A percentile compares a stretch with the other conserved stretches of the same genome.
These are phyloP conservation scores for Caenorhabditis wallacei DNA, from an alignment of 2,888 invertebrate species.

Conservation along the genomic window DNA sequence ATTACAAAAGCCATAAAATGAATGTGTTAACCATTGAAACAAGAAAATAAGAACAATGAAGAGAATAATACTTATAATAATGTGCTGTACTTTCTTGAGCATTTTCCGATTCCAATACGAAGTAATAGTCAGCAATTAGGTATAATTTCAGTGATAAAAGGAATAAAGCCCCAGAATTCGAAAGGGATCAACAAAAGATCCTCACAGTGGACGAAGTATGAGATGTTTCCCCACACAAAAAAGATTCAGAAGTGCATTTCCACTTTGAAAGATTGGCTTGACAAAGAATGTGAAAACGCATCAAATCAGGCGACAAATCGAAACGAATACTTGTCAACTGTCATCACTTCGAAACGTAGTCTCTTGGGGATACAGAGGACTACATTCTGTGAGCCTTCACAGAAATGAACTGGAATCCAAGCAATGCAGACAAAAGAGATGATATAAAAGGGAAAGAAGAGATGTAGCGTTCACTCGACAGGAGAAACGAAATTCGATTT, in stretches of 20 bases:
- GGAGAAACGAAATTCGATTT: slow-evolving; percentile 49
- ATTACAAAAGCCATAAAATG: slow-evolving; percentile 23
- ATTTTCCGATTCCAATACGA: not conserved
- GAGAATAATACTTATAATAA: too few species aligned
- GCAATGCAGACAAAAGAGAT: not conserved
- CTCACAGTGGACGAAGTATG: too few species aligned
- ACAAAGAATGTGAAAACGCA: slow-evolving; percentile 12
- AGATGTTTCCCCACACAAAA: not conserved
- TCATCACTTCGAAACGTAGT: slow-evolving; percentile 45
- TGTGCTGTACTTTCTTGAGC: not conserved
- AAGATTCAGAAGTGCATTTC: slow-evolving; percentile 2
- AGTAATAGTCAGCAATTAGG: not conserved
- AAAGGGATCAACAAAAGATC: too few species aligned
- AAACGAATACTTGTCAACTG: slow-evolving; percentile 53
- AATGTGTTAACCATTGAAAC: slow-evolving; percentile 5
- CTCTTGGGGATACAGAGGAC: slow-evolving; percentile 39
- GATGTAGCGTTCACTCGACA: slow-evolving; percentile 32
- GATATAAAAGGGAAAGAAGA: slow-evolving; percentile 7
- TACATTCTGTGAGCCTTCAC: not conserved
- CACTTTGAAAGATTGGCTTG: slow-evolving; percentile 2
- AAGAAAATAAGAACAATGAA: too few species aligned
- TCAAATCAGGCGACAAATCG: slow-evolving; percentile 58
- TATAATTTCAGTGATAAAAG: too few species aligned
- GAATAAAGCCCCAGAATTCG: too few species aligned
- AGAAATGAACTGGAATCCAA: slow-evolving; percentile 5